Conservation (phyloP, 2,797 vertebrate species). For the Sylvia borin region DNA sequence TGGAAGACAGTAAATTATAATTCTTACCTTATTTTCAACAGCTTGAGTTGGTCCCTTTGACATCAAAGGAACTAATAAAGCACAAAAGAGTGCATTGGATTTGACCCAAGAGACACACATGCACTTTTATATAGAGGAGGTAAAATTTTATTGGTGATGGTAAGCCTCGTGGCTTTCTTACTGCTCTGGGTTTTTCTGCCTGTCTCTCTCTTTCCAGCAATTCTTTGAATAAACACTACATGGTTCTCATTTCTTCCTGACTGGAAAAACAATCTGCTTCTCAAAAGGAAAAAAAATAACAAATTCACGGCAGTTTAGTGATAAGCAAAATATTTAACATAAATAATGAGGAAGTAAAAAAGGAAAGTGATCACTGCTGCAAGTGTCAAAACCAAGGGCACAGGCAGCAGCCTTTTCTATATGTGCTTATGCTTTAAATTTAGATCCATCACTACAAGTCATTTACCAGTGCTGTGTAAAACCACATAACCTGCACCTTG, state of each 20-base stretch:
- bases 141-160: constrained; percentile 4
- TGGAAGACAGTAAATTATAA: constrained; percentile 18
- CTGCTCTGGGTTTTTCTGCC: background rate
- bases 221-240: background rate
- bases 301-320: background rate
- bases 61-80: constrained; percentile 15
- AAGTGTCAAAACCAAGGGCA: background rate
- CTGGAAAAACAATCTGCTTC: background rate
- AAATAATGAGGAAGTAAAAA: background rate
- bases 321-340: background rate
- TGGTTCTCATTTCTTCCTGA: background rate
- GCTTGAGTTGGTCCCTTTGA: background rate
- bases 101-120: background rate
- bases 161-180: background rate
- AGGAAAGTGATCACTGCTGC: background rate
- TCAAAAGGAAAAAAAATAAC: background rate
- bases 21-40: background rate
- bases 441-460: background rate
- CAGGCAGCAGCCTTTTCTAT: background rate
- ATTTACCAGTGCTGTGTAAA: background rate
- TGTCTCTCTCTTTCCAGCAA: background rate
- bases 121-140: background rate
- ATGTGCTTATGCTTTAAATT: background rate
- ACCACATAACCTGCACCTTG: background rate
- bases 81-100: background rate